phyloP scores from a whole-genome alignment of 2,888 invertebrate species.

The Tetranychus truncatus region DNA sequence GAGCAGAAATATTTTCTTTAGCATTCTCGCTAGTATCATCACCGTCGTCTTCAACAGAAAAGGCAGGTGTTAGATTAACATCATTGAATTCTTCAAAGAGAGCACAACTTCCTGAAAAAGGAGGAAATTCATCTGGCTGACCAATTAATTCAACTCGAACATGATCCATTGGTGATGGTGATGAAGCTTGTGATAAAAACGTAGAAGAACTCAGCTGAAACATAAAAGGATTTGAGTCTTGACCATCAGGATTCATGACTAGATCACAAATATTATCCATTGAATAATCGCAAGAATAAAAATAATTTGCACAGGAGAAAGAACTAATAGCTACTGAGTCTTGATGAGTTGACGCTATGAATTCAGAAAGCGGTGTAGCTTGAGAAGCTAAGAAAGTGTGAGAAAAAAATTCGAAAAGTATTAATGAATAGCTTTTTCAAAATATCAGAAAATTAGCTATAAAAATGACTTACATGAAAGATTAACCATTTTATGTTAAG shows the following conservation, averaged over 20 bases:
- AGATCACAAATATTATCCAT: neutral
- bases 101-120: neutral
- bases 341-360: neutral
- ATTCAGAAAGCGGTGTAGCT: neutral
- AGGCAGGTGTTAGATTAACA: neutral
- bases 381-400: neutral
- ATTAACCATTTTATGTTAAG: too few relatives aligned
- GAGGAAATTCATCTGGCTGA: neutral
- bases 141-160: neutral
- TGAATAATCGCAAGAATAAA: neutral
- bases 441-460: too few relatives aligned
- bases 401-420: too few relatives aligned
- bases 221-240: neutral
- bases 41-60: neutral
- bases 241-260: neutral
- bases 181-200: neutral
- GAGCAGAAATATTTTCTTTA: neutral
- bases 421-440: too few relatives aligned
- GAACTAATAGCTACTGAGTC: neutral
- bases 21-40: neutral
- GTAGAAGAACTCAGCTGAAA: neutral
- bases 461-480: too few relatives aligned
- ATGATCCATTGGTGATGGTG: neutral
- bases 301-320: neutral
- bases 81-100: neutral